Conservation (phyloP, 2,113 vertebrate genomes). For the Gavia stellata region DNA sequence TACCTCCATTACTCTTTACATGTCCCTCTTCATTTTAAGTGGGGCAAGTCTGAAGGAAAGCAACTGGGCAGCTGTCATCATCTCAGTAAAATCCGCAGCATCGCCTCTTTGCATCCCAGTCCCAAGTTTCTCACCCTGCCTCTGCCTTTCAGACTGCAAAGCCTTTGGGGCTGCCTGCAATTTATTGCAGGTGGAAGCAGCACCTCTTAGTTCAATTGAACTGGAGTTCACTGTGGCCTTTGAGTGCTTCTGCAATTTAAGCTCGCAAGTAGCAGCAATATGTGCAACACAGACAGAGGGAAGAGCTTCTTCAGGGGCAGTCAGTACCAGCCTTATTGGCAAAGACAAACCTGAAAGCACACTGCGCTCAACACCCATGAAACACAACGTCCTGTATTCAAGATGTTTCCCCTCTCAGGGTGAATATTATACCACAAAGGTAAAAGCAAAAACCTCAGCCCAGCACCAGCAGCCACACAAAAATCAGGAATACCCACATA, state of each 20-base stretch:
- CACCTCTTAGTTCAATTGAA: not conserved
- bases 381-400: conserved; percentile 38
- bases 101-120: not conserved
- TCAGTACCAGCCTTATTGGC: not conserved
- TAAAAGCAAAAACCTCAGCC: conserved; percentile 39
- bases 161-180: not conserved
- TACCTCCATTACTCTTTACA: not conserved
- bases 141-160: not conserved
- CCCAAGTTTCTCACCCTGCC: not conserved
- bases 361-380: not conserved
- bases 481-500: conserved; percentile 55
- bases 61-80: not conserved
- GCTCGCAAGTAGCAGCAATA: not conserved
- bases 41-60: not conserved
- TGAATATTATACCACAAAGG: conserved; percentile 42
- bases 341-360: not conserved
- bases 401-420: conserved; percentile 51
- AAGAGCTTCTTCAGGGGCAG: not conserved
- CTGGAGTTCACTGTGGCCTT: not conserved
- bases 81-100: not conserved
- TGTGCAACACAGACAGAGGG: not conserved
- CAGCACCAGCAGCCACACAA: conserved; percentile 45
- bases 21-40: not conserved
- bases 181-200: not conserved
- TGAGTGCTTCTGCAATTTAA: not conserved